Evolutionary conservation across 2,113 vertebrate species (phyloP), one percentile per base, ranked within the genome.

Genomic region (Trematocara zebra): DNA sequence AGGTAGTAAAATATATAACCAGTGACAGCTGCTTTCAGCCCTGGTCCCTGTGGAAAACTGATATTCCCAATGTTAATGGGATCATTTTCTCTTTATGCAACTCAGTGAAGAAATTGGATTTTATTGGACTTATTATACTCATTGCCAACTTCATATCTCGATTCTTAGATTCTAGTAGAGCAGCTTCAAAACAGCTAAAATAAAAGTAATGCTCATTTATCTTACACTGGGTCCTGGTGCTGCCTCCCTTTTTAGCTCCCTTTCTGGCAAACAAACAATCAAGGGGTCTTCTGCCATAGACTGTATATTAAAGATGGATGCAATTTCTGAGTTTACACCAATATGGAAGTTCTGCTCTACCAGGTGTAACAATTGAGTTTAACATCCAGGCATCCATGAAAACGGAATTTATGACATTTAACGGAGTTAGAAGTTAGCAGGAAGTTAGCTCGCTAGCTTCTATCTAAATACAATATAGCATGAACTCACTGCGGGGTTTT

Each of bases 251-350:
- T 23, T 23, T 23, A 23, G 23, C 23, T 23, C 23, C 23, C 23
- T 23, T 23, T 23, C 69, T 76, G 23, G 8, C 8, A 47, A 74
- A 47, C 67, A 72, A 44, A 44, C 14, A 44, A 9, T 28, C 0
- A 28, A 47, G 0, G 10, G 0, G 23, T 74, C 42, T 11, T 49
- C 69, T 49, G 23, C 15, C 42, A 11, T 31, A 74, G 42, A 8
- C 44, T 49, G 26, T 49, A 76, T 76, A 31, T 31, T 49, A 0
- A 76, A 18, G 42, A 76, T 76, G 20, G 33, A 37, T 11, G 17
- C 1, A 35, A 4, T 59, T 35, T 61, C 17, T 11, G 17, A 37
- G 17, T 42, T 20, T 14, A 69, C 0, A 0, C 6, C 33, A 0
- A 67, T 35, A 0, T 8, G 9, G 6, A 5, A 2, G 23, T 31